These are phyloP conservation scores for Resseliella maxima DNA, from an alignment of 2,888 invertebrate genomes.

Conservation along the genomic window DNA sequence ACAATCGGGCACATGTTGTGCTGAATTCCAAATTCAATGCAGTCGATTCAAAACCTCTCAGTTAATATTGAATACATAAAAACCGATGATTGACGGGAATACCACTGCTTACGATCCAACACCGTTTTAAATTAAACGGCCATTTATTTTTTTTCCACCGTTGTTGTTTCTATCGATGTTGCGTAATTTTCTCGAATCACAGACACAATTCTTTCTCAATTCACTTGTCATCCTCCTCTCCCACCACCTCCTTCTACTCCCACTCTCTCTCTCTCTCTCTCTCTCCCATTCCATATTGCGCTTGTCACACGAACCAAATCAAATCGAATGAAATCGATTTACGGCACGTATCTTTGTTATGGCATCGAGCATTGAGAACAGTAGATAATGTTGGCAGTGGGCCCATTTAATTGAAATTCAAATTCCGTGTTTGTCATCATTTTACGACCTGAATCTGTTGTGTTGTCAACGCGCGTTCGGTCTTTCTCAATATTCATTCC, in stretches of 20 bases:
- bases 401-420: conserved; percentile 19
- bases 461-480: not conserved
- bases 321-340: not conserved
- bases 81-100: not conserved
- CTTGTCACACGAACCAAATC: too few species aligned
- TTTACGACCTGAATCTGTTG: not conserved
- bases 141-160: not conserved
- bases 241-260: too few species aligned
- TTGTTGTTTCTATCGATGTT: not conserved
- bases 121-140: conserved; percentile 17
- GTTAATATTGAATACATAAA: conserved; percentile 11
- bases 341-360: not conserved
- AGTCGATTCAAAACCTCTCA: not conserved
- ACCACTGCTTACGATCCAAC: not conserved
- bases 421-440: not conserved
- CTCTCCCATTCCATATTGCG: too few species aligned
- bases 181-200: not conserved
- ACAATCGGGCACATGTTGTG: not conserved
- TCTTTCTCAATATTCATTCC: not conserved
- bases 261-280: too few species aligned
- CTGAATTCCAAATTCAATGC: not conserved
- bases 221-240: too few species aligned
- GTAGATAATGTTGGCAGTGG: too few species aligned
- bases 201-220: not conserved
- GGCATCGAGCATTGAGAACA: too few species aligned